Conservation (phyloP, 2,113 vertebrate species). For the Petrocephalus microphthalmus region DNA sequence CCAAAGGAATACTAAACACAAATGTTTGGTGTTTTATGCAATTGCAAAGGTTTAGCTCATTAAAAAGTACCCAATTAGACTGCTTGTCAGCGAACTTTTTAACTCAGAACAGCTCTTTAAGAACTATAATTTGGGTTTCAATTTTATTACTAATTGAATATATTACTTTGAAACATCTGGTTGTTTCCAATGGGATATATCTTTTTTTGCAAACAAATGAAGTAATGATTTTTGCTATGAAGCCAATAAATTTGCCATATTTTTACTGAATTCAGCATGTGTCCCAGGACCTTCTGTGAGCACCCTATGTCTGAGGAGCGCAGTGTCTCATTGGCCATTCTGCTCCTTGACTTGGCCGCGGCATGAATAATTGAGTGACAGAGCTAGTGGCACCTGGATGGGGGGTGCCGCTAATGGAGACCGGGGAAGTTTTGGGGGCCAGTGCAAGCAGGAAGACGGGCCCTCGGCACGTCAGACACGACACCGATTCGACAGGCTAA, state of each 20-base stretch:
- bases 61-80: not conserved
- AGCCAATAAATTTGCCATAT: not conserved
- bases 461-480: not conserved
- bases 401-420: not conserved
- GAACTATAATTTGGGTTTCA: not conserved
- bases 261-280: not conserved
- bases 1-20: not conserved
- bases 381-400: not conserved
- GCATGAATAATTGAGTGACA: not conserved
- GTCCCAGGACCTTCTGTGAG: not conserved
- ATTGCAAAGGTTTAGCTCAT: not conserved
- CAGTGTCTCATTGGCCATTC: not conserved
- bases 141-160: not conserved
- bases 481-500: not conserved
- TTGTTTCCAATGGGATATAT: not conserved
- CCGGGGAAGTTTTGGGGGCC: not conserved
- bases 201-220: not conserved
- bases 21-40: not conserved
- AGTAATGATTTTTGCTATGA: not conserved
- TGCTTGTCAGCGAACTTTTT: not conserved
- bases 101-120: not conserved
- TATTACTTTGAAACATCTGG: not conserved
- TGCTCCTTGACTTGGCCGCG: not conserved
- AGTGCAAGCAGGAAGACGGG: not conserved
- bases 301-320: not conserved